Evolutionary conservation across 2,888 invertebrate species (phyloP).

Genomic region (Mythimna vitellina): DNA sequence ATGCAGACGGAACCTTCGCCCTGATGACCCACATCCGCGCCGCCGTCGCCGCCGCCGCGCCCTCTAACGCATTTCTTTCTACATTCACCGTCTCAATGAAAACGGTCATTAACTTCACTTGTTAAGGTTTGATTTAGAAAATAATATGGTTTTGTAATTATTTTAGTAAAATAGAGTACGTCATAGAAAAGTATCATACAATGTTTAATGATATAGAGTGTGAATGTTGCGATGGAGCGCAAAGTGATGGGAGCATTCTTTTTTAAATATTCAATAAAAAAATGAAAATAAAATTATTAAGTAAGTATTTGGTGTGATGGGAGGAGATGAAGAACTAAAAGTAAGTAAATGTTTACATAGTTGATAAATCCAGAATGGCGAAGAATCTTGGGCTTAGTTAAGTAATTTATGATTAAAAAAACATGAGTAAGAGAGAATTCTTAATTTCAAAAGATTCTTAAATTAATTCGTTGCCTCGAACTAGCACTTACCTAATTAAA

Average conservation of each 20-base stretch:
- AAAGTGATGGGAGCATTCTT: neutral
- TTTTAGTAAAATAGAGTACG: neutral
- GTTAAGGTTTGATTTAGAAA: constrained; percentile 9
- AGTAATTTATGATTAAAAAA: neutral
- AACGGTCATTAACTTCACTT: constrained; percentile 28
- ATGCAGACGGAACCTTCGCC: constrained; percentile 79
- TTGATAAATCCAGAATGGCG: neutral
- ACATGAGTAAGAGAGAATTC: neutral
- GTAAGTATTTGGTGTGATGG: no score
- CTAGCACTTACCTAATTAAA: constrained; percentile 58
- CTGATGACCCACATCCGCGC: constrained; percentile 84
- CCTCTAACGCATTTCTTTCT: constrained; percentile 51
- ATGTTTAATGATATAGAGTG: neutral
- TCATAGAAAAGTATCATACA: neutral
- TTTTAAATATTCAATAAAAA: neutral
- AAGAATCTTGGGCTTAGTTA: neutral
- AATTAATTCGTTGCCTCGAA: constrained; percentile 34
- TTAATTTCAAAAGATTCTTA: constrained; percentile 8
- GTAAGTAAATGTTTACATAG: neutral
- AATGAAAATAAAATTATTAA: neutral
- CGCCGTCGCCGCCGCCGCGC: constrained; percentile 66
- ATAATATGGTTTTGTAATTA: neutral
- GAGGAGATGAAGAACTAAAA: neutral
- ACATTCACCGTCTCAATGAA: constrained; percentile 52
- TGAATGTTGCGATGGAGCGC: neutral